A percentile compares a stretch with the other conserved stretches of the same genome.
These are phyloP conservation scores for Platysternon megacephalum DNA, from an alignment of 2,113 vertebrate species.

Conservation along the genomic window DNA sequence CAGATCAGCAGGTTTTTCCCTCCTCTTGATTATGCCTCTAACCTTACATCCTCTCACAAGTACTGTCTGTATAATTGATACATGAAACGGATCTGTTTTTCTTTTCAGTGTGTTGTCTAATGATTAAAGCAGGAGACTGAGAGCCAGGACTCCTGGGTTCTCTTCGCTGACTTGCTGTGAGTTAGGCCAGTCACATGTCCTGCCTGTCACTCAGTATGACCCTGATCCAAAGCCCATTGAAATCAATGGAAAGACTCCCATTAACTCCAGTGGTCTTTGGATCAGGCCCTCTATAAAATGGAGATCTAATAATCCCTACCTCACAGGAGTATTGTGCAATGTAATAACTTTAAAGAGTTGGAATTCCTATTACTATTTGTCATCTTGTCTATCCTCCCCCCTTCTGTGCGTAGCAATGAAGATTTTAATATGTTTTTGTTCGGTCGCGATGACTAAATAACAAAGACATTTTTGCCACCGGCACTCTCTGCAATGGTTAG, in stretches of 20 bases:
- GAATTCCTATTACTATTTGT: background rate
- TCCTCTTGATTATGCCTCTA: background rate
- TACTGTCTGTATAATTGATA: background rate
- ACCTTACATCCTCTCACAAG: background rate
- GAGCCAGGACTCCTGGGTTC: background rate
- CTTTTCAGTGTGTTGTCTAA: background rate
- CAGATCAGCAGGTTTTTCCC: background rate
- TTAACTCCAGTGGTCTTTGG: background rate
- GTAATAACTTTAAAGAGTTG: background rate
- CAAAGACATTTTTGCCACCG: background rate
- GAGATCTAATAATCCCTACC: background rate
- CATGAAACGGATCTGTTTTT: background rate
- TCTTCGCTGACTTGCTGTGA: background rate
- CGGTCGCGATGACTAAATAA: background rate
- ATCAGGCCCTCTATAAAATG: background rate
- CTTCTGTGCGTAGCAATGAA: background rate
- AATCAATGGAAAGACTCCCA: background rate
- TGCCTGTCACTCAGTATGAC: background rate
- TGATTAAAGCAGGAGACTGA: background rate
- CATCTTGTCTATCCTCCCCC: background rate
- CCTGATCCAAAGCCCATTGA: background rate
- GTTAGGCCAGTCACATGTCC: background rate
- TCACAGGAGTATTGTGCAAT: background rate
- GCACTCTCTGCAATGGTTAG: background rate
- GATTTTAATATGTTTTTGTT: background rate